phyloP scores from a whole-genome alignment of 2,797 vertebrate genomes.

The Psittacula derbiana region DNA sequence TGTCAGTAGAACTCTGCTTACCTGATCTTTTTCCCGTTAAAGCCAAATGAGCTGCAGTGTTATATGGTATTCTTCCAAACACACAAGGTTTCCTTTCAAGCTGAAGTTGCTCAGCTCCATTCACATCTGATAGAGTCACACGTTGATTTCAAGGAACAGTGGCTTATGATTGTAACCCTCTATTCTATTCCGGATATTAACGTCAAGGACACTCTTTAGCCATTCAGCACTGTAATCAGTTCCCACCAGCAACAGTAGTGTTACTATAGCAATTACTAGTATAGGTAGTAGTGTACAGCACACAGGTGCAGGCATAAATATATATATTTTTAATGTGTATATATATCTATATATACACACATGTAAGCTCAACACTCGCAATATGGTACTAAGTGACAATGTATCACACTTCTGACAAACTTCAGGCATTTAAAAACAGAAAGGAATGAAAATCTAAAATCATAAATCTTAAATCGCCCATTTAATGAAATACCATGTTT shows the following conservation, averaged over 20 bases:
- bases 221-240: background rate
- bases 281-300: background rate
- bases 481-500: background rate
- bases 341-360: background rate
- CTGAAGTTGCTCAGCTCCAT: background rate
- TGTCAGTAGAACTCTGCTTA: background rate
- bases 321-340: background rate
- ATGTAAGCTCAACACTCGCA: background rate
- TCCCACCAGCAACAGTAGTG: rapidly evolving
- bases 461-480: background rate
- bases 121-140: background rate
- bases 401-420: background rate
- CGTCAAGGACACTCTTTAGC: background rate
- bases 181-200: background rate
- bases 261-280: background rate
- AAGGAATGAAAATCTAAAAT: background rate
- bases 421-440: background rate
- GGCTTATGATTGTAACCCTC: background rate
- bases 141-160: background rate
- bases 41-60: background rate
- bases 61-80: background rate
- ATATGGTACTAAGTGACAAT: background rate
- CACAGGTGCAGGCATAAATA: background rate
- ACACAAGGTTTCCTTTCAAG: background rate
- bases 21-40: background rate